These are phyloP conservation scores for Patella pellucida DNA, from an alignment of 2,888 invertebrate genomes.

Conservation along the genomic window DNA sequence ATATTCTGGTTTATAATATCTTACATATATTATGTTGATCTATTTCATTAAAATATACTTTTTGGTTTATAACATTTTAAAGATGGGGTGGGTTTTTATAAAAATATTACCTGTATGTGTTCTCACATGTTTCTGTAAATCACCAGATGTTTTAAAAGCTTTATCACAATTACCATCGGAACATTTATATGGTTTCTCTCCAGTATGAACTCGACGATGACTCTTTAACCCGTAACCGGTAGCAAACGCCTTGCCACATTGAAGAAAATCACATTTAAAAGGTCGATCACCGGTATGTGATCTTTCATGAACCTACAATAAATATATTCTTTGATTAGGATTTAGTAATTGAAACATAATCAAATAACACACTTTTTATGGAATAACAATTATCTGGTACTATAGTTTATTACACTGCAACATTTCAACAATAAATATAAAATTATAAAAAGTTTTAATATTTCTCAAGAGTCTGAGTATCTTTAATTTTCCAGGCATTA, in stretches of 20 bases:
- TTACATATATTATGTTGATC: too few species aligned
- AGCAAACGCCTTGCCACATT: slow-evolving; percentile 72
- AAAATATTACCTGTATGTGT: slow-evolving; percentile 75
- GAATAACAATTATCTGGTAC: too few species aligned
- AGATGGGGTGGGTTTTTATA: neutral
- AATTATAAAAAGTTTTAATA: neutral
- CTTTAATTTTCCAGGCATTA: neutral
- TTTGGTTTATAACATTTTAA: neutral
- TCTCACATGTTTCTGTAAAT: slow-evolving; percentile 76
- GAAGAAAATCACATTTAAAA: slow-evolving; percentile 68
- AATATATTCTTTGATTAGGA: neutral
- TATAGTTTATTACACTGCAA: too few species aligned
- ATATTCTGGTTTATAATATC: too few species aligned
- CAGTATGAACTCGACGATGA: slow-evolving; percentile 76
- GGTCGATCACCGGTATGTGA: slow-evolving; percentile 72
- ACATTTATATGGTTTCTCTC: slow-evolving; percentile 76
- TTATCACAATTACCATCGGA: slow-evolving; percentile 73
- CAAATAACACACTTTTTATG: too few species aligned
- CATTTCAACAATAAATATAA: neutral
- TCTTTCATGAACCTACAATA: slow-evolving; percentile 70
- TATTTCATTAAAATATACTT: neutral
- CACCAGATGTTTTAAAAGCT: slow-evolving; percentile 77
- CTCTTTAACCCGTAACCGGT: slow-evolving; percentile 75
- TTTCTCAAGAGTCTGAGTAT: neutral
- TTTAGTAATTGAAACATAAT: too few species aligned